Evolutionary conservation across 2,888 invertebrate species (phyloP).

Genomic region (Anarsia innoxiella): DNA sequence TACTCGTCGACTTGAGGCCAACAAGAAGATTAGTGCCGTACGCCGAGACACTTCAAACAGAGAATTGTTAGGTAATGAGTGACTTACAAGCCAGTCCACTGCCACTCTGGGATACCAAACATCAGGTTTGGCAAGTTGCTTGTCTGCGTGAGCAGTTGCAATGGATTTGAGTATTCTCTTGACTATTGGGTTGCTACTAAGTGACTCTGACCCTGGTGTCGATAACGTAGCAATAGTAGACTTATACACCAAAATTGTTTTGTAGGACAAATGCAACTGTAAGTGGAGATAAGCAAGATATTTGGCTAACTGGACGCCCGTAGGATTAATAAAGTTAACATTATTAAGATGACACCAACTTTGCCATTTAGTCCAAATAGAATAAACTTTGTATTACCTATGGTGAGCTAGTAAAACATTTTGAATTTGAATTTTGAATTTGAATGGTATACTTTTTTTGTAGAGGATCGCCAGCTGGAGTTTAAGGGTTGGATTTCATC

Average conservation of each 20-base stretch:
- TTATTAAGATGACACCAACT: constrained; percentile 9
- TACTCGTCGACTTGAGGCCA: not conserved
- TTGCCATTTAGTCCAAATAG: constrained; percentile 17
- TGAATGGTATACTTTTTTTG: constrained; percentile 11
- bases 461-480: constrained; percentile 2
- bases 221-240: not conserved
- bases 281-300: constrained; percentile 8
- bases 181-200: not conserved
- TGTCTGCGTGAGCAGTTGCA: not conserved
- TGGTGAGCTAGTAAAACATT: too few relatives aligned
- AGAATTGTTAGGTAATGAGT: not conserved
- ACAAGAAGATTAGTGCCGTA: not conserved
- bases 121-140: not conserved
- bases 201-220: not conserved
- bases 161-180: not conserved
- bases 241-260: constrained; percentile 7
- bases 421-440: too few relatives aligned
- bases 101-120: not conserved
- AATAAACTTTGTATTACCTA: too few relatives aligned
- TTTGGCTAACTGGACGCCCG: not conserved
- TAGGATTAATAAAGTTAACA: constrained; percentile 13
- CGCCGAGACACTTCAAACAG: constrained; percentile 1
- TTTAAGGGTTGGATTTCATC: constrained; percentile 5
- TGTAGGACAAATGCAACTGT: constrained; percentile 3
- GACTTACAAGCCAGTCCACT: not conserved